phyloP scores from a whole-genome alignment of 2,797 vertebrate genomes.

The Sebastes trivittatus region DNA sequence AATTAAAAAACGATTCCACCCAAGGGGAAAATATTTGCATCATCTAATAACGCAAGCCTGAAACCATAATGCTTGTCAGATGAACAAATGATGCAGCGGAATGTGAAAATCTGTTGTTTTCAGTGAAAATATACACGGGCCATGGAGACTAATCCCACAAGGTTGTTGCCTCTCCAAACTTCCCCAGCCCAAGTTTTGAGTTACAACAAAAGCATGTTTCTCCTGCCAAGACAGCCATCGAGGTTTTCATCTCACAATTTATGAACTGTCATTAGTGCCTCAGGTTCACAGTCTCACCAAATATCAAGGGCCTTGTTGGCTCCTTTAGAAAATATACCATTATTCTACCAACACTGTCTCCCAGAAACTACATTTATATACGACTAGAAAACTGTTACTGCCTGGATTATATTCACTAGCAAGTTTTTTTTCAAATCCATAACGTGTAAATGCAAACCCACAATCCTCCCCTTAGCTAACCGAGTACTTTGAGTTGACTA shows the following conservation, averaged over 20 bases:
- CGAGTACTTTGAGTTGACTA: background rate
- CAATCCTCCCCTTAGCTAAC: no score
- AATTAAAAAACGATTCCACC: constrained; percentile 23
- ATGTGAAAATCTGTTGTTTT: constrained; percentile 78
- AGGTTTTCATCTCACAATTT: constrained; percentile 48
- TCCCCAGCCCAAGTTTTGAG: constrained; percentile 60
- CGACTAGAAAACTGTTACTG: background rate
- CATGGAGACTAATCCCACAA: constrained; percentile 66
- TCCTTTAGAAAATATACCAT: background rate
- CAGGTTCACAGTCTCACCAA: constrained; percentile 10
- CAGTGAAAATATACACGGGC: constrained; percentile 65
- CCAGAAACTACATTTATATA: background rate
- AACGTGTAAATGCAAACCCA: background rate
- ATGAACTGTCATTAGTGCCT: constrained; percentile 37
- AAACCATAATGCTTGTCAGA: constrained; percentile 63
- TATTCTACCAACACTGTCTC: background rate
- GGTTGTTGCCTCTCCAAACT: constrained; percentile 69
- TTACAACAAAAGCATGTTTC: constrained; percentile 71
- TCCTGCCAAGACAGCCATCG: constrained; percentile 51
- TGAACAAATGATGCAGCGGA: constrained; percentile 58
- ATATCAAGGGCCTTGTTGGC: constrained; percentile 29
- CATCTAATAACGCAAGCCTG: constrained; percentile 35
- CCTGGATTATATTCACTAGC: background rate
- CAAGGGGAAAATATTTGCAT: constrained; percentile 61
- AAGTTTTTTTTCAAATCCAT: background rate